Evolutionary conservation across 2,113 vertebrate genomes (phyloP).

Genomic region (Engystomops pustulosus): DNA sequence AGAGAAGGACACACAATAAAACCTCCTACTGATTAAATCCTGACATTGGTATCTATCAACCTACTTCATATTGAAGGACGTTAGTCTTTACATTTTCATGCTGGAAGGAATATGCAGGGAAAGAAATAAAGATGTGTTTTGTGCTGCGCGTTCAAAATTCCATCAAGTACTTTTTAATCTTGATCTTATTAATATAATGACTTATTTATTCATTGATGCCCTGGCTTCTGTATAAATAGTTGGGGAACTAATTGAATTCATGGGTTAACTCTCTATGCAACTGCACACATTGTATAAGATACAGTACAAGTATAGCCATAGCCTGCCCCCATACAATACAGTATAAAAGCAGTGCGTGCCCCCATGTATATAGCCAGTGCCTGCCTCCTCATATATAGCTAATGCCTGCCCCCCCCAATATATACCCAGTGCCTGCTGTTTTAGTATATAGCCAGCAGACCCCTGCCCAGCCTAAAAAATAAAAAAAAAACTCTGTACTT

Average conservation of each 20-base stretch:
- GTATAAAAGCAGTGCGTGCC: no score
- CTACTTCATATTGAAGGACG: conserved; percentile 57
- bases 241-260: background rate
- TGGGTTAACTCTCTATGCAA: conserved; percentile 15
- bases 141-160: background rate
- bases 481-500: no score
- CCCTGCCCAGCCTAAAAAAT: no score
- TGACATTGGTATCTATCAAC: conserved; percentile 27
- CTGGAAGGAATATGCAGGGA: background rate
- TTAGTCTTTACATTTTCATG: conserved; percentile 47
- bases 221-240: background rate
- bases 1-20: conserved; percentile 56
- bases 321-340: no score
- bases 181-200: conserved; percentile 33
- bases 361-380: no score
- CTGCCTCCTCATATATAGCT: no score
- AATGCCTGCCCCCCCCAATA: no score
- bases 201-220: background rate
- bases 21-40: conserved; percentile 56
- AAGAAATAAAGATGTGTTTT: conserved; percentile 31
- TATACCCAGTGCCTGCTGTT: no score
- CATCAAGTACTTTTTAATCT: conserved; percentile 33
- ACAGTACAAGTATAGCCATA: no score
- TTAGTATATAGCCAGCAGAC: no score
- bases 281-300: background rate